phyloP scores from a whole-genome alignment of 1,140 invertebrate genomes.

The Drosophila funebris region DNA sequence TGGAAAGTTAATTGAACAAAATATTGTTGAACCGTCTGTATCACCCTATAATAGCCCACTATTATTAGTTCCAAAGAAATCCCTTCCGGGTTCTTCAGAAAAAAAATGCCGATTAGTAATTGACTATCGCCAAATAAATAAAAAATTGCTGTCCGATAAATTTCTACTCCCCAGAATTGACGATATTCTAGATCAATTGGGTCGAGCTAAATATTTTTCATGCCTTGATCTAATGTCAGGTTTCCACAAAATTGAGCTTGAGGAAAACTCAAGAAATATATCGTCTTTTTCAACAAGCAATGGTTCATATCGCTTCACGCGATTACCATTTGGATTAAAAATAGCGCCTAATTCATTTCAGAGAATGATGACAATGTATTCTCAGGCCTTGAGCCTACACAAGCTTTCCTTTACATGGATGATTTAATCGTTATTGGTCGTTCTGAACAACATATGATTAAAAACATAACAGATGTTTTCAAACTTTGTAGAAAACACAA shows the following conservation, averaged over 20 bases:
- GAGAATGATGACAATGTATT: conserved; percentile 26
- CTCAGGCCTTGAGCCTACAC: conserved; percentile 4
- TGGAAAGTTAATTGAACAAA: conserved; percentile 18
- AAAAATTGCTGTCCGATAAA: conserved; percentile 10
- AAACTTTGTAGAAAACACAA: conserved; percentile 15
- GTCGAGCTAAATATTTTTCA: conserved; percentile 24
- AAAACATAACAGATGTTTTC: conserved; percentile 28
- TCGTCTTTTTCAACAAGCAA: conserved; percentile 26
- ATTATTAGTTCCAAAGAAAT: conserved; percentile 23
- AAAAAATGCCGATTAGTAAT: conserved; percentile 36
- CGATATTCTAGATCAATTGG: conserved; percentile 22
- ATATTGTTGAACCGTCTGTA: conserved; percentile 7
- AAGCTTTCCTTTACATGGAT: conserved; percentile 23
- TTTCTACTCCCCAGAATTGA: conserved; percentile 14
- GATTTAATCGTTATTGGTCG: conserved; percentile 23
- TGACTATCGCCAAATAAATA: conserved; percentile 21
- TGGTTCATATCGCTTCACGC: conserved; percentile 21
- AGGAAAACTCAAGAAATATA: conserved; percentile 12
- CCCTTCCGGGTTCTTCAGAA: not conserved
- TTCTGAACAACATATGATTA: conserved; percentile 23
- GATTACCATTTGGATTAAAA: conserved; percentile 17
- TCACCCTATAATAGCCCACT: conserved; percentile 17
- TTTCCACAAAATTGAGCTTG: conserved; percentile 32
- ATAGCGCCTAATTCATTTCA: conserved; percentile 17
- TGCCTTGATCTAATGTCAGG: conserved; percentile 24